Conservation (phyloP, 2,888 invertebrate species). For the Bruchidius siliquastri region DNA sequence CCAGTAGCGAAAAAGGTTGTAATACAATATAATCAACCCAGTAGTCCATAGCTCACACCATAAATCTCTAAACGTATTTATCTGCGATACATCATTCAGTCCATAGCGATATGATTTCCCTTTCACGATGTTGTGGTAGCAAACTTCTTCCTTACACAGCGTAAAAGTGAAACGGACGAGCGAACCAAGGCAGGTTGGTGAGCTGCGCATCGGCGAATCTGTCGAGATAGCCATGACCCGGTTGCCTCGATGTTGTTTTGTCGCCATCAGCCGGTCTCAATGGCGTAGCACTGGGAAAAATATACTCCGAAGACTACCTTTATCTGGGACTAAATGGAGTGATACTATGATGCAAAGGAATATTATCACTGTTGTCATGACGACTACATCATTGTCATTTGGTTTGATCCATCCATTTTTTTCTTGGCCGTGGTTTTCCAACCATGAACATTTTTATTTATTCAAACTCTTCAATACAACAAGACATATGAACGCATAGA, state of each 20-base stretch:
- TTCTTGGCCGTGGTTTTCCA: too few relatives aligned
- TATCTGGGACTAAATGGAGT: too few relatives aligned
- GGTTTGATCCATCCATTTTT: too few relatives aligned
- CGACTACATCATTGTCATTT: too few relatives aligned
- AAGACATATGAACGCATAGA: background rate
- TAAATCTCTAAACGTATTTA: background rate
- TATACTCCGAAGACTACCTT: too few relatives aligned
- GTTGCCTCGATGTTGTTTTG: background rate
- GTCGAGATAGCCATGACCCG: background rate
- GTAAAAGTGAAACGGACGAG: constrained; percentile 16
- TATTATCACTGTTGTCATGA: too few relatives aligned
- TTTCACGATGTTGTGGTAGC: constrained; percentile 27
- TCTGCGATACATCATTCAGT: background rate
- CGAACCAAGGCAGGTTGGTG: background rate
- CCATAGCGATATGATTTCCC: constrained; percentile 33
- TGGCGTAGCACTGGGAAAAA: background rate
- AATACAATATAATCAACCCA: too few relatives aligned
- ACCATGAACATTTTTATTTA: too few relatives aligned
- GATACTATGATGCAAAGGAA: too few relatives aligned
- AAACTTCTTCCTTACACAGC: constrained; percentile 36
- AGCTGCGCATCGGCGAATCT: background rate
- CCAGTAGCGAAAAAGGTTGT: too few relatives aligned
- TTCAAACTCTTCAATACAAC: background rate
- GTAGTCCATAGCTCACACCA: too few relatives aligned
- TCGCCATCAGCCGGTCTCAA: background rate